A percentile compares a stretch with the other conserved stretches of the same genome.
phyloP scores from a whole-genome alignment of 2,888 invertebrate species.

The Drosophila subsilvestris region DNA sequence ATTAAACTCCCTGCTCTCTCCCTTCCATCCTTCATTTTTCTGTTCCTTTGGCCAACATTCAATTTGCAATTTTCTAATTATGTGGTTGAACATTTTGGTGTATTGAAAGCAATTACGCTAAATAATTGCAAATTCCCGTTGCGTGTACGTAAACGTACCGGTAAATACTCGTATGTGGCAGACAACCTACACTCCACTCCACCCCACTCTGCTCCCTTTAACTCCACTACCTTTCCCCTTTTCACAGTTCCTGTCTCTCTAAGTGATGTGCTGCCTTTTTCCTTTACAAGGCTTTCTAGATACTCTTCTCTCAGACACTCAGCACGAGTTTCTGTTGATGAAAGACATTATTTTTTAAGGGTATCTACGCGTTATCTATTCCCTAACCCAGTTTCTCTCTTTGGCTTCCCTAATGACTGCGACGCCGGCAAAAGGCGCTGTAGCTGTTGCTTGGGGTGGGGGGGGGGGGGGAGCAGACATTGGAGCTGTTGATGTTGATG shows the following conservation, averaged over 20 bases:
- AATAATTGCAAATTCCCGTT: conserved; percentile 59
- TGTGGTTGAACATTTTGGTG: conserved; percentile 53
- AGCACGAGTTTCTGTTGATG: too few relatives aligned
- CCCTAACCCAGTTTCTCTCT: neutral
- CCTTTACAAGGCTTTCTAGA: neutral
- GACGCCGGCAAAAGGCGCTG: conserved; percentile 31
- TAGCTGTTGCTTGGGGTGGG: conserved; percentile 9
- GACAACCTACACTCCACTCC: neutral
- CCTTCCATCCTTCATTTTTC: neutral
- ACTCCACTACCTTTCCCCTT: neutral
- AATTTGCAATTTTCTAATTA: conserved; percentile 70
- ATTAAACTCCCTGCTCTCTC: conserved; percentile 1
- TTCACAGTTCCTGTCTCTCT: conserved; percentile 10
- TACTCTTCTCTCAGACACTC: neutral
- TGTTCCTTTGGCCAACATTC: conserved; percentile 46
- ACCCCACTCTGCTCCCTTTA: neutral
- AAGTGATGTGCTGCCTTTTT: conserved; percentile 4
- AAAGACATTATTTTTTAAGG: conserved; percentile 1
- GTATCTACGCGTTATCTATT: neutral
- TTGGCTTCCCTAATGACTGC: conserved; percentile 34
- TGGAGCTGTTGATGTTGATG: conserved; percentile 29
- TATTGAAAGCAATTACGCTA: conserved; percentile 66
- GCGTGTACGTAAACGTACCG: conserved; percentile 3
- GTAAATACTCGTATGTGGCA: conserved; percentile 5
- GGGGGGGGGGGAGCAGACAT: conserved; percentile 17